These are phyloP conservation scores for Micrastur ruficollis DNA, from an alignment of 2,797 vertebrate genomes.

Conservation along the genomic window DNA sequence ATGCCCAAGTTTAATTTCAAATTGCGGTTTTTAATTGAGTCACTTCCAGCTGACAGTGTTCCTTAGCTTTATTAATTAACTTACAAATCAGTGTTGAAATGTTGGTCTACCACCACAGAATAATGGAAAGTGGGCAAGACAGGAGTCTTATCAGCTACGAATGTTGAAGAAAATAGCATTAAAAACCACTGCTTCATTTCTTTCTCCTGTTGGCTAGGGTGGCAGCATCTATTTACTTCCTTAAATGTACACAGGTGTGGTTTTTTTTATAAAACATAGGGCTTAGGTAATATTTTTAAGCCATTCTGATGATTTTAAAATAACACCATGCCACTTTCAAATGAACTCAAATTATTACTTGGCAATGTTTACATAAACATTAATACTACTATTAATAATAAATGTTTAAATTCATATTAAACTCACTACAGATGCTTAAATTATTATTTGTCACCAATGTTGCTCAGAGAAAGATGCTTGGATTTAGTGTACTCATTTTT, in stretches of 20 bases:
- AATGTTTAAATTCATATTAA: background rate
- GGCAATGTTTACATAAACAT: background rate
- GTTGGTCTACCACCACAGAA: background rate
- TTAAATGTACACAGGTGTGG: background rate
- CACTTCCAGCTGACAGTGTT: background rate
- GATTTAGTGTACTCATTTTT: background rate
- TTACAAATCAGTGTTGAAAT: background rate
- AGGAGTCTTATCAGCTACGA: background rate
- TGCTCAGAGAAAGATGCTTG: background rate
- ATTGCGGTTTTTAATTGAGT: conserved; percentile 29
- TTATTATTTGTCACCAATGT: background rate
- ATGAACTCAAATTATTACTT: background rate
- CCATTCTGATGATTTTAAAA: background rate
- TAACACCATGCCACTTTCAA: background rate
- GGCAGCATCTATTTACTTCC: background rate
- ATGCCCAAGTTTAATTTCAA: background rate
- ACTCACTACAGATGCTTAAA: background rate
- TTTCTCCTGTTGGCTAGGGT: background rate
- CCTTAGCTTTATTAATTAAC: background rate
- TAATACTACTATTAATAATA: background rate
- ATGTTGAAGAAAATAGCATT: background rate
- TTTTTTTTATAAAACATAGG: background rate
- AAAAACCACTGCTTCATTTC: background rate
- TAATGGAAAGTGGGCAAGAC: background rate
- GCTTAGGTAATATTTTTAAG: background rate